Evolutionary conservation across 2,797 vertebrate species (phyloP), one percentile per base, ranked within the genome.

Genomic region (Ibycter americanus): DNA sequence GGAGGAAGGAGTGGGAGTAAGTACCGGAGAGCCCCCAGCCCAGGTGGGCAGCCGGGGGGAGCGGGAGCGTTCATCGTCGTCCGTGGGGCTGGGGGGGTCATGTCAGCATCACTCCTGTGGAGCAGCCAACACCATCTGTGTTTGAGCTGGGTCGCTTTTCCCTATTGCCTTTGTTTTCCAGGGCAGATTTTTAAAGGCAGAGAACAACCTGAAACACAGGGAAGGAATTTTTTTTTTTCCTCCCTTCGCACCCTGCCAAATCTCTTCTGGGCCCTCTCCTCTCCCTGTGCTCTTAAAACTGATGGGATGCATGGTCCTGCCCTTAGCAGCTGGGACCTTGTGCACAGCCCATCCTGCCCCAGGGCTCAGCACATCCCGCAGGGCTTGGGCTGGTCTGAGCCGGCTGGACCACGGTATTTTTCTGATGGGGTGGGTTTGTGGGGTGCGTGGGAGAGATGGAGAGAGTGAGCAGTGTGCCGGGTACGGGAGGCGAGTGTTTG

Each of bases 1-100:
- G 99, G 40, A 99, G 99, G 97, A 99, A 99, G 97, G 99, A 99
- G 96, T 99, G 99, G 99, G 99, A 99, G 99, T 99, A 98, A 99
- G 99, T 99, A 98, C 88, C 0, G 8, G 66, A 36, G 40, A 38
- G 52, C 42, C 71, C 90, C 58, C 31, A 5, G 84, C 83, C 91
- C 82, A 88, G 79, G 78, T 86, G 94, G 95, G 93, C 85, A 86
- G 44, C 86, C 1, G 5, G 34, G 59, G 65, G 93, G 32, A 66
- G 34, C 0, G 56, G 76, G 78, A 73, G 21, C 3, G 0, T 56
- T 68, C 23, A 17, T 13, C 3, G 17, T 44, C 6, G 18, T 61
- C 23, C 0, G 1, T 2, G n/a, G 78, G 85, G 42, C 15, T 32
- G 26, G 59, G 22, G 32, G 4, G 38, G 19, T 47, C 3, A 1